phyloP scores from a whole-genome alignment of 35 echinoderm and acorn worm species.

The Chiridota heheva region DNA sequence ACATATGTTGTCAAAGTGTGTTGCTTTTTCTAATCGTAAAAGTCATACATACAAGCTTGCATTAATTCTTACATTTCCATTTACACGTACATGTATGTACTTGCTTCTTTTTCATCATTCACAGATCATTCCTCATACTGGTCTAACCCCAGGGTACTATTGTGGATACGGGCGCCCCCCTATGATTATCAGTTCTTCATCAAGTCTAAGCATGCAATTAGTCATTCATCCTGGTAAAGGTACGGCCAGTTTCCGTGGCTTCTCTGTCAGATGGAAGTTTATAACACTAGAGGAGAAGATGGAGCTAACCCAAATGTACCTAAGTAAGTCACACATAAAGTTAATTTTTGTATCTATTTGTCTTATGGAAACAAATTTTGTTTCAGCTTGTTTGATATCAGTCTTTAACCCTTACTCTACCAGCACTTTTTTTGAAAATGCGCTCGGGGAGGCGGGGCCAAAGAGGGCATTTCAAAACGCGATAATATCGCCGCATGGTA shows the following conservation, averaged over 20 bases:
- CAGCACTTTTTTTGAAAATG: too few species aligned
- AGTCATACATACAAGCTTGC: too few species aligned
- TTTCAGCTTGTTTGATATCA: too few species aligned
- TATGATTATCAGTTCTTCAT: constrained; percentile 10
- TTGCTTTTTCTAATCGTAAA: too few species aligned
- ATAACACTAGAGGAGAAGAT: constrained; percentile 1
- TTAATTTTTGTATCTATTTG: not conserved
- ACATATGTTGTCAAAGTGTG: too few species aligned
- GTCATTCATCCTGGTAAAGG: not conserved
- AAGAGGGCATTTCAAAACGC: too few species aligned
- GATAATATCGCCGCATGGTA: too few species aligned
- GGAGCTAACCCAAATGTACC: constrained; percentile 10
- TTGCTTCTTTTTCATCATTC: not conserved
- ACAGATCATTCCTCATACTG: constrained; percentile 32
- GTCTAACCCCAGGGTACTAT: constrained; percentile 8
- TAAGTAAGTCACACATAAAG: not conserved
- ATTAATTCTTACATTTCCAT: too few species aligned
- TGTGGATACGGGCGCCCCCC: constrained; percentile 24
- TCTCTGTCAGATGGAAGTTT: constrained; percentile 14
- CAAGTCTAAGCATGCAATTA: constrained; percentile 6
- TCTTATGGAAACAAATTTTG: not conserved
- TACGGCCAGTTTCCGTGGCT: constrained; percentile 10
- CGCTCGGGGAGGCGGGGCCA: too few species aligned
- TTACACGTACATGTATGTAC: too few species aligned
- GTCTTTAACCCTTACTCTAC: too few species aligned